phyloP scores from a whole-genome alignment of 2,113 vertebrate species.

The Xyliphius kryptos region DNA sequence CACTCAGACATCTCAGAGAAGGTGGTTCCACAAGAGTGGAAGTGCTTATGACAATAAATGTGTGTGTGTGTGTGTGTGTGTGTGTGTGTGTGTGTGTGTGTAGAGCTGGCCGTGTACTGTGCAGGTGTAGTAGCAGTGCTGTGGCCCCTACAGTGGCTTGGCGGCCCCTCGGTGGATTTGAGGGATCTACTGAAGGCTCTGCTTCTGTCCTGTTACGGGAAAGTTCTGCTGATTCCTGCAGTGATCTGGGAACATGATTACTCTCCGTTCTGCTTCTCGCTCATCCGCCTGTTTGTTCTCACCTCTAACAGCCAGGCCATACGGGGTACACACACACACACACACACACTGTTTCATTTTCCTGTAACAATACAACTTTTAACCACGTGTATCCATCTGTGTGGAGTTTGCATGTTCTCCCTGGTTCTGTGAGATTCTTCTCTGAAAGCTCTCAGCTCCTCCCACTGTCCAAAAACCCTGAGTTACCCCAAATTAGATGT shows the following conservation, averaged over 20 bases:
- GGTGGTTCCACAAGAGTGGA: too few species aligned
- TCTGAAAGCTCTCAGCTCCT: too few species aligned
- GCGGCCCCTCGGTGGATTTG: constrained; percentile 52
- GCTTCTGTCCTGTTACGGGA: constrained; percentile 90
- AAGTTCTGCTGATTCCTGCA: constrained; percentile 86
- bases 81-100: constrained; percentile 33
- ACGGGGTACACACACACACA: constrained; percentile 66
- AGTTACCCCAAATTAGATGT: too few species aligned
- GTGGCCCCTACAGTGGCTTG: constrained; percentile 57
- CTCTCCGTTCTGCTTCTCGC: constrained; percentile 78
- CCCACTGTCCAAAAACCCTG: too few species aligned
- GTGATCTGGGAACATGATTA: constrained; percentile 98
- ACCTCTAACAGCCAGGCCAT: constrained; percentile 90
- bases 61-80: constrained; percentile 35
- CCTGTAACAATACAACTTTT: not conserved
- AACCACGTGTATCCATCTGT: too few species aligned
- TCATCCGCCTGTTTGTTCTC: constrained; percentile 90
- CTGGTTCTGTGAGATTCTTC: too few species aligned
- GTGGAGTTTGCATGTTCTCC: too few species aligned
- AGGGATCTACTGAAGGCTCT: constrained; percentile 78
- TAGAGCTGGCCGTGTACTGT: constrained; percentile 85
- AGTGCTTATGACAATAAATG: not conserved
- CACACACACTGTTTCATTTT: not conserved
- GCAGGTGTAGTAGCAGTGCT: constrained; percentile 71
- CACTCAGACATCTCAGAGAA: too few species aligned